A percentile compares a stretch with the other conserved stretches of the same genome.
phyloP scores from a whole-genome alignment of 1,140 invertebrate species.

The Brachionus paranguensis region DNA sequence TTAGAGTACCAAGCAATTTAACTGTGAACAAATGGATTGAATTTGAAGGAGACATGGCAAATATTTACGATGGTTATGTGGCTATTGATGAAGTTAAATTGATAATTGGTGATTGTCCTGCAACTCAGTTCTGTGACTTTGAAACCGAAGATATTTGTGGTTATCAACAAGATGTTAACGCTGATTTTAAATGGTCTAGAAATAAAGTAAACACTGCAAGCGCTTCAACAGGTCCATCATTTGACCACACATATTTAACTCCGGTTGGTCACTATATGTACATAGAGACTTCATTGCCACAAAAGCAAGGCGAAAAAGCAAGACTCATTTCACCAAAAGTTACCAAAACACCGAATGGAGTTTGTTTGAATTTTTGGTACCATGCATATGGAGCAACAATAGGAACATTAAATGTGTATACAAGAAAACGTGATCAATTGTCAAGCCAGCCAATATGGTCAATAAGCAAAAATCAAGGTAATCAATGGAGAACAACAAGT shows the following conservation, averaged over 20 bases:
- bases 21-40: neutral
- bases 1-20: neutral
- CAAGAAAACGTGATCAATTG: constrained; percentile 44
- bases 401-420: constrained; percentile 48
- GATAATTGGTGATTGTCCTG: constrained; percentile 27
- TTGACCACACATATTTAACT: constrained; percentile 39
- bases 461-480: constrained; percentile 46
- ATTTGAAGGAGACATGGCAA: constrained; percentile 30
- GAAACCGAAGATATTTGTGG: constrained; percentile 64
- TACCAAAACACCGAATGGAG: neutral
- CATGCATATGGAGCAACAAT: constrained; percentile 46
- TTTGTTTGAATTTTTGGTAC: constrained; percentile 45
- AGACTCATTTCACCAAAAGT: constrained; percentile 42
- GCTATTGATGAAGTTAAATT: constrained; percentile 38
- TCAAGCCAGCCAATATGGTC: constrained; percentile 44
- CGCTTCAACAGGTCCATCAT: constrained; percentile 64
- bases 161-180: constrained; percentile 66
- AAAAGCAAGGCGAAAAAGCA: constrained; percentile 43
- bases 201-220: constrained; percentile 62
- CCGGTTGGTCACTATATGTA: constrained; percentile 24
- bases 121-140: constrained; percentile 63
- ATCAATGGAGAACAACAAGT: constrained; percentile 45
- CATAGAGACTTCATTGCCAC: constrained; percentile 1
- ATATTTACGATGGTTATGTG: constrained; percentile 17
- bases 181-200: constrained; percentile 70